Evolutionary conservation across 2,797 vertebrate species (phyloP).

Genomic region (Myotis daubentonii): DNA sequence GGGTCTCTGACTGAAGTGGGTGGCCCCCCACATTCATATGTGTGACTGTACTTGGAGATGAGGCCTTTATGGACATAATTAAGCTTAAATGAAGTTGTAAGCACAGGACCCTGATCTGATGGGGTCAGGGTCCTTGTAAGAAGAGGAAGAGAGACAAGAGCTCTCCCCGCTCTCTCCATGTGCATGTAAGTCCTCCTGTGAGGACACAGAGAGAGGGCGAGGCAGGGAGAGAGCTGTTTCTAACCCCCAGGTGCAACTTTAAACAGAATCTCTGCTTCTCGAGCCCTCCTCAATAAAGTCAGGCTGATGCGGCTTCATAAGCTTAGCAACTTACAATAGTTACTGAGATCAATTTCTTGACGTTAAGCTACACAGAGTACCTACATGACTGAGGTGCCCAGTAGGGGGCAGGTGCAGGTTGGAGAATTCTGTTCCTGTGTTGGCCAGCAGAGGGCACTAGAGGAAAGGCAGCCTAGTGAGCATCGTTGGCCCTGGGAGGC

Average conservation of each 20-base stretch:
- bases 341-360: not conserved
- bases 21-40: not conserved
- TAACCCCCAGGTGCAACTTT: too few species aligned
- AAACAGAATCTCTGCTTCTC: not conserved
- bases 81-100: not conserved
- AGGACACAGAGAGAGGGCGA: not conserved
- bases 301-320: not conserved
- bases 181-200: not conserved
- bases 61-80: not conserved
- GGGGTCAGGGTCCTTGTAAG: not conserved
- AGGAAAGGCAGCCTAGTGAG: fast-evolving
- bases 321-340: fast-evolving
- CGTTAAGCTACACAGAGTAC: fast-evolving
- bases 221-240: not conserved
- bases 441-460: conserved; percentile 16
- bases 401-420: not conserved
- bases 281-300: not conserved
- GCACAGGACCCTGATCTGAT: not conserved
- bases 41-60: not conserved
- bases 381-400: not conserved
- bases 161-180: not conserved
- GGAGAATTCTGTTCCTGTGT: fast-evolving
- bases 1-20: not conserved
- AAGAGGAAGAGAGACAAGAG: not conserved
- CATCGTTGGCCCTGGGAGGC: fast-evolving